Evolutionary conservation across 2,888 invertebrate species (phyloP).

Genomic region (Hydrotaea cyrtoneurina): DNA sequence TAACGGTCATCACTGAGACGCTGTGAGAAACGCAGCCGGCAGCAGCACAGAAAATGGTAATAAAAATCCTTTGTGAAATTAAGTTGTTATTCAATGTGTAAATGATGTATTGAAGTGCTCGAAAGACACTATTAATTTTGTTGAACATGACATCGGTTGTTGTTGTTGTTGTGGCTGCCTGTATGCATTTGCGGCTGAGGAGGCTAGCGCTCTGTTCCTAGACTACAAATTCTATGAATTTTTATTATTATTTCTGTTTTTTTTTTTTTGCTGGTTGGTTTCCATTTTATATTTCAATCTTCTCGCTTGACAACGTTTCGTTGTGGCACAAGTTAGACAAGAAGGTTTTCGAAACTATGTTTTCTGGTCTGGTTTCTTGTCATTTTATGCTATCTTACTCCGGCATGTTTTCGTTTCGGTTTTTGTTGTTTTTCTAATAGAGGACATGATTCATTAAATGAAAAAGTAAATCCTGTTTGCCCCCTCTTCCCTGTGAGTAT

Average conservation of each 20-base stretch:
- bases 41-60: constrained; percentile 3
- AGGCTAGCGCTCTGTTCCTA: background rate
- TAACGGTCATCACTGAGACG: background rate
- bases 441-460: constrained; percentile 53
- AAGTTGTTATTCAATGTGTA: constrained; percentile 62
- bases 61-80: constrained; percentile 56
- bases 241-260: constrained; percentile 5
- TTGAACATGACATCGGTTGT: constrained; percentile 59
- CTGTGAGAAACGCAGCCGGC: too few species aligned
- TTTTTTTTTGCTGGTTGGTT: constrained; percentile 48
- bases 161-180: background rate
- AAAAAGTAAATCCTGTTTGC: constrained; percentile 4
- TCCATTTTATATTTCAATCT: background rate
- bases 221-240: constrained; percentile 34
- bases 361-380: constrained; percentile 49
- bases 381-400: background rate
- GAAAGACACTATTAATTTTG: constrained; percentile 62
- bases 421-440: constrained; percentile 8
- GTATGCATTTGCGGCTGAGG: background rate
- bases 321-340: background rate
- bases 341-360: constrained; percentile 17
- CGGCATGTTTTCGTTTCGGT: background rate
- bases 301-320: background rate
- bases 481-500: background rate
- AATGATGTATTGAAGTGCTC: constrained; percentile 64